Evolutionary conservation across 2,797 vertebrate species (phyloP).

Genomic region (Chlorospingus flavigularis): DNA sequence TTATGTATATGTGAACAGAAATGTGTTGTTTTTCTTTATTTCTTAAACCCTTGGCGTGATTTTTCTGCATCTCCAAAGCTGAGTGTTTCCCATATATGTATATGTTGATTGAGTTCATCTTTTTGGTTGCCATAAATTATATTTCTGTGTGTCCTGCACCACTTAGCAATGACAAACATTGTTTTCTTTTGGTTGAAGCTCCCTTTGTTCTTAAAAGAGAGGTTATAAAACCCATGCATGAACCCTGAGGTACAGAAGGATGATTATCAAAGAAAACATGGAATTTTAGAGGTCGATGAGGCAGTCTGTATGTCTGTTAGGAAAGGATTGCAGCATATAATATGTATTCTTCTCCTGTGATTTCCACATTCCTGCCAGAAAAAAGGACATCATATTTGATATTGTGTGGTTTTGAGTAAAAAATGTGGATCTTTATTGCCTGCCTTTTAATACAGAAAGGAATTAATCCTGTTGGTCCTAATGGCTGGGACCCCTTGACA

Average conservation of each 20-base stretch:
- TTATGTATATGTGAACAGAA: neutral
- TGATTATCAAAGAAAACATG: neutral
- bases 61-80: neutral
- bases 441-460: neutral
- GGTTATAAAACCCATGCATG: neutral
- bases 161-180: neutral
- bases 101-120: neutral
- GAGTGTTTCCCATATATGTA: neutral
- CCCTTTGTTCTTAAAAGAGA: neutral
- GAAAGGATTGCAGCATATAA: neutral
- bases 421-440: neutral
- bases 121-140: neutral
- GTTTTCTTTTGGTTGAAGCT: neutral
- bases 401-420: neutral
- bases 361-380: neutral
- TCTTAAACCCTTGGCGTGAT: neutral
- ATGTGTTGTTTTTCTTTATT: neutral
- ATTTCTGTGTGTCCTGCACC: neutral
- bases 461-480: neutral
- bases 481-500: neutral
- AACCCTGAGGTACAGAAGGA: neutral
- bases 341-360: neutral
- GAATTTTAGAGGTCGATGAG: fast-evolving
- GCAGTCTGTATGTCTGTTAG: neutral
- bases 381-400: neutral